These are phyloP conservation scores for Atrina japonica DNA, from an alignment of 2,888 invertebrate genomes.

Conservation along the genomic window DNA sequence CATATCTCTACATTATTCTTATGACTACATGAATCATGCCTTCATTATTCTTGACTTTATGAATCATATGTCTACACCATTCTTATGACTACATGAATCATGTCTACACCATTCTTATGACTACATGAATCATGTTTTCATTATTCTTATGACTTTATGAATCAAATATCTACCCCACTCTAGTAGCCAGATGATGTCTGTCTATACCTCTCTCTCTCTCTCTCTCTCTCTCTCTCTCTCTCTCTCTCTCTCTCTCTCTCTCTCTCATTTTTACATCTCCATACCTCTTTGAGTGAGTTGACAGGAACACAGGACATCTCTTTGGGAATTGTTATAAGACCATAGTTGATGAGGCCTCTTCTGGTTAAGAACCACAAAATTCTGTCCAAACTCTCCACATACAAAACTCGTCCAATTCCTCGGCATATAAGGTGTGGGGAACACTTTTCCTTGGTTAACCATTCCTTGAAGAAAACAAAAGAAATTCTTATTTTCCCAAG, in stretches of 20 bases:
- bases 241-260: constrained; percentile 9
- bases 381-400: constrained; percentile 69
- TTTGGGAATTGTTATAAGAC: constrained; percentile 68
- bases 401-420: constrained; percentile 78
- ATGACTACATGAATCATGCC: too few relatives aligned
- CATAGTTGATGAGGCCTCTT: constrained; percentile 79
- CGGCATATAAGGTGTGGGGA: constrained; percentile 77
- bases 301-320: constrained; percentile 14
- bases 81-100: too few relatives aligned
- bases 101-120: too few relatives aligned
- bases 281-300: too few relatives aligned
- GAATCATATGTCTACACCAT: too few relatives aligned
- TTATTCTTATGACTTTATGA: too few relatives aligned
- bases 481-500: neutral
- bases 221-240: constrained; percentile 8
- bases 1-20: too few relatives aligned
- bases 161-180: too few relatives aligned
- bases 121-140: too few relatives aligned
- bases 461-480: constrained; percentile 69
- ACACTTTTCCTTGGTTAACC: constrained; percentile 77
- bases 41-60: too few relatives aligned
- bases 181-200: too few relatives aligned
- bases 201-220: constrained; percentile 9
- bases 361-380: constrained; percentile 77
- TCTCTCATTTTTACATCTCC: neutral